Base-by-base conservation (phyloP, 2,113 vertebrate genomes). In the Cryptotis parvus region DNA sequence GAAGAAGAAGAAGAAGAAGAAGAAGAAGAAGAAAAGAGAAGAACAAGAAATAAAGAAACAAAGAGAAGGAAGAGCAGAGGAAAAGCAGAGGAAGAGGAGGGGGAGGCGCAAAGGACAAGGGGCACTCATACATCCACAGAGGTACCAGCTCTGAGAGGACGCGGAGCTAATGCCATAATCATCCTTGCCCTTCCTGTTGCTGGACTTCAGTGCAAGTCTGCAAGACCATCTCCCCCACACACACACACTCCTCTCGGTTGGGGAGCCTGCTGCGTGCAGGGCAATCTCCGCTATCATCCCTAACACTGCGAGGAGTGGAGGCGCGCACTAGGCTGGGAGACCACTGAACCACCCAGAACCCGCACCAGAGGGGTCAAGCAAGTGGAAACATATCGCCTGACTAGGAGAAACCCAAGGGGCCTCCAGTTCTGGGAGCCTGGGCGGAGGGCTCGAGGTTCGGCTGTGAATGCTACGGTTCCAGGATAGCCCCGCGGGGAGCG, bases 21-120 rank as follows among this genome's bases (percentile, higher is more conserved):
- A 55, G 16, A 14, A 55, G 16, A 55, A 4, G 16, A 55, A 55
- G 52, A 55, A 55, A 55, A 14, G 16, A 55, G 11, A 11, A 45
- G 11, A 45, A 11, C 6, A 45, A 45, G 43, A 4, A 15, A 29
- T 1, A 65, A 1, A 7, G 55, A 8, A 29, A 35, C 41, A 0
- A 45, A 43, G 24, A 55, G 26, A 68, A 24, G 29, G 37, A 15
- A 55, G 2, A n/a, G 45, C 35, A 31, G 37, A 90, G 37, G 15
- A 33, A n/a, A 1, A 0, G 16, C 10, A 4, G 24, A 16, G 10
- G 8, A 1, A 39, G 3, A 1, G 33, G 12, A 16, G 6, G n/a
- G n/a, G 18, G 26, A 77, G 8, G 8, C 4, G 1, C 70, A 6
- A 31, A 26, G 84, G 37, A 49, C 45, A 49, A 49, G 1, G 4